phyloP scores from a whole-genome alignment of 1,140 invertebrate genomes.

The Neuroterus valhalla region DNA sequence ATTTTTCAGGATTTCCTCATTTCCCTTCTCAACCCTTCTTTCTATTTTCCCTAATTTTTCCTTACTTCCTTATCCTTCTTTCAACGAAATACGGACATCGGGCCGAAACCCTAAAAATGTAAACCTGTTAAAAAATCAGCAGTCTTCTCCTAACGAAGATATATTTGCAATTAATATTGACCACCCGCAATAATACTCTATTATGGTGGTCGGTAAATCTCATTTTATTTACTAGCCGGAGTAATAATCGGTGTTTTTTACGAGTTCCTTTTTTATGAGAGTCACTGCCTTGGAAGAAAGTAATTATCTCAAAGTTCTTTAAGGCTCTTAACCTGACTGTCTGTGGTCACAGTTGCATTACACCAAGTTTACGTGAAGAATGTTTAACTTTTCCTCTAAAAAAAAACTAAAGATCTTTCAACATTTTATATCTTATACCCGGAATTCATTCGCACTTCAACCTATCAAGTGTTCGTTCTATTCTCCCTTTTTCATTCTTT shows the following conservation, averaged over 20 bases:
- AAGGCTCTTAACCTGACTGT: neutral
- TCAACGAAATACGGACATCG: too few species aligned
- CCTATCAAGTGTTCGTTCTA: conserved; percentile 4
- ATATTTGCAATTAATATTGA: conserved; percentile 10
- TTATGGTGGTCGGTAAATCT: conserved; percentile 1
- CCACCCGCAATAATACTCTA: neutral
- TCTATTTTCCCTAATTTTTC: too few species aligned
- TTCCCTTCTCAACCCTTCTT: too few species aligned
- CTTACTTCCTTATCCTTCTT: too few species aligned
- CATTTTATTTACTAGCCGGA: neutral
- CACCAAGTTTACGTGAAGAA: neutral
- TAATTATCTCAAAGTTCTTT: conserved; percentile 28
- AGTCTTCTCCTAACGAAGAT: too few species aligned
- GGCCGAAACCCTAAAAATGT: too few species aligned
- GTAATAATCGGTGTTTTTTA: conserved; percentile 18
- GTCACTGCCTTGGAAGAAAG: conserved; percentile 17
- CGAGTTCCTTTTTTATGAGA: conserved; percentile 23
- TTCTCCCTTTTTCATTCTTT: neutral
- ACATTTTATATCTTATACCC: conserved; percentile 19
- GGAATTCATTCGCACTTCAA: conserved; percentile 17
- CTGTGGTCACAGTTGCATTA: conserved; percentile 18
- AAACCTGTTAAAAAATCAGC: too few species aligned
- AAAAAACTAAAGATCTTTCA: conserved; percentile 13
- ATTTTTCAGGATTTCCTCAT: too few species aligned
- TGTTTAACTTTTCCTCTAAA: neutral